Evolutionary conservation across 2,113 vertebrate species (phyloP).

Genomic region (Myanophis thanlyinensis): DNA sequence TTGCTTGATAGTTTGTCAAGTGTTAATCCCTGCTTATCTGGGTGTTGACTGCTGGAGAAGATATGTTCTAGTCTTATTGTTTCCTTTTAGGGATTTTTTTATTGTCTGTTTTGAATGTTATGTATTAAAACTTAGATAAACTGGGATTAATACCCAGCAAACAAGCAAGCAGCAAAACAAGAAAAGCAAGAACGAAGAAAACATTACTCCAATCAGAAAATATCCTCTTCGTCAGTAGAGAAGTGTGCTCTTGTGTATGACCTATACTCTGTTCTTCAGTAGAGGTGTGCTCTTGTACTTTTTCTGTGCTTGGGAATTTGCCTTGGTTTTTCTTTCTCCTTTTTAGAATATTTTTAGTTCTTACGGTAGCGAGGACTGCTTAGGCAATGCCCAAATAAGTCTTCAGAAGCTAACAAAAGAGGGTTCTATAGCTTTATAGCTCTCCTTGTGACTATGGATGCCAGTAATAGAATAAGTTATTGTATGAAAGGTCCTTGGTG

Average conservation of each 20-base stretch:
- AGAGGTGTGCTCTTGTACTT: neutral
- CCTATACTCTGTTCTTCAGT: neutral
- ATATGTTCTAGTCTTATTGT: too few relatives aligned
- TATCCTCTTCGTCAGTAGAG: neutral
- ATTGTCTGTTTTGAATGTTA: neutral
- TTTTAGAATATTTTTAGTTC: neutral
- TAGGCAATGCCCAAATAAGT: neutral
- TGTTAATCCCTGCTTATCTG: neutral
- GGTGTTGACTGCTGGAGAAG: neutral
- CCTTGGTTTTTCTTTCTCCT: neutral
- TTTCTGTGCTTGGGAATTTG: neutral
- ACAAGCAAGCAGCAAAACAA: neutral
- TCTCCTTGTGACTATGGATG: neutral
- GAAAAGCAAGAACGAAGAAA: neutral
- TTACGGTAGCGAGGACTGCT: neutral
- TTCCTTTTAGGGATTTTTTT: too few relatives aligned
- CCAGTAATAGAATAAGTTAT: neutral
- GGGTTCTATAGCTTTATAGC: neutral
- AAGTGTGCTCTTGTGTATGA: neutral
- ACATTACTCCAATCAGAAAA: neutral
- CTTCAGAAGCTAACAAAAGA: neutral
- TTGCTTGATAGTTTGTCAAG: too few relatives aligned
- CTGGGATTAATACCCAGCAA: neutral
- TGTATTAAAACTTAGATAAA: neutral
- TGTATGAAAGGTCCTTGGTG: neutral